Evolutionary conservation across 2,888 invertebrate species (phyloP).

Genomic region (Chironomus riparius): DNA sequence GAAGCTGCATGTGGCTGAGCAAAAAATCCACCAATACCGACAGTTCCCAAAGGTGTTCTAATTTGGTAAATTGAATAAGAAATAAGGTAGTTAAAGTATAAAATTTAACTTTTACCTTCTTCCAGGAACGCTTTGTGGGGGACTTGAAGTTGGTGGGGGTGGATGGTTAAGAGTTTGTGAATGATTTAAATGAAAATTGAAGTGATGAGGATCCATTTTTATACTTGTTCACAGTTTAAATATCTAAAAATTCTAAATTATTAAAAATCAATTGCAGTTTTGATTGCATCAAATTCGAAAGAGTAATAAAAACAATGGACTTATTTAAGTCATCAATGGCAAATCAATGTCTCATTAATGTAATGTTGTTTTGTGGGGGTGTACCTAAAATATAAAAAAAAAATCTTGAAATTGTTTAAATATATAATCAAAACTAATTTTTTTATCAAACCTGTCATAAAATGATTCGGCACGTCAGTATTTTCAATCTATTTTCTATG

Average conservation of each 20-base stretch:
- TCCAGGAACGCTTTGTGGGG: slow-evolving; percentile 52
- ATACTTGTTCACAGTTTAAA: neutral
- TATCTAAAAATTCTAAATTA: neutral
- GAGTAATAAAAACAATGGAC: no score
- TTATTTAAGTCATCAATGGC: no score
- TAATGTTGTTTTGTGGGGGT: no score
- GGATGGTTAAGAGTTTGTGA: slow-evolving; percentile 11
- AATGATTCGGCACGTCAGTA: no score
- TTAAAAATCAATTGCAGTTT: neutral
- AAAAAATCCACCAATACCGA: slow-evolving; percentile 80
- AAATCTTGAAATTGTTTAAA: no score
- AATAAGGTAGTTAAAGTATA: neutral
- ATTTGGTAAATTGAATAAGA: neutral
- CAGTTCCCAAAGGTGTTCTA: slow-evolving; percentile 71
- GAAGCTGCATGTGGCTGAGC: slow-evolving; percentile 47
- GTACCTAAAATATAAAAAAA: no score
- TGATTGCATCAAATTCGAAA: no score
- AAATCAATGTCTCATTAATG: no score
- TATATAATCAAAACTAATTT: no score
- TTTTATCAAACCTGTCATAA: no score
- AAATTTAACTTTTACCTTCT: slow-evolving; percentile 31
- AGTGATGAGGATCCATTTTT: slow-evolving; percentile 18
- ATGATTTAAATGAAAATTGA: slow-evolving; percentile 24
- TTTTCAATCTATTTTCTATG: no score
- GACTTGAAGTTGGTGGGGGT: slow-evolving; percentile 12